Percentiles rank a stretch among this genome's conserved stretches.
Conservation (phyloP, 2,797 vertebrate species). For the Cossypha dichroa region DNA sequence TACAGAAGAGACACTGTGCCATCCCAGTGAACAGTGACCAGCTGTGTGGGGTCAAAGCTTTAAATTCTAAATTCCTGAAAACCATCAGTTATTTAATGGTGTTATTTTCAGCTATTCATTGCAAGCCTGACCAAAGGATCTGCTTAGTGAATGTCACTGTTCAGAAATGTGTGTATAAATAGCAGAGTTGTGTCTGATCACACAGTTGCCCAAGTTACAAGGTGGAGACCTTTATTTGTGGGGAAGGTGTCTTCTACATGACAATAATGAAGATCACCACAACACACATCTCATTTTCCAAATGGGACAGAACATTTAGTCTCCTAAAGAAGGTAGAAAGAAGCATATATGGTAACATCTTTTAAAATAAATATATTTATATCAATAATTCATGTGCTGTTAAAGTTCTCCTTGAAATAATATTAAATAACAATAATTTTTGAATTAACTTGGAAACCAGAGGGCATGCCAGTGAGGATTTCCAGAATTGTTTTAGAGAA, state of each 20-base stretch:
- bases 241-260: neutral
- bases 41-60: neutral
- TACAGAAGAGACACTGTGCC: neutral
- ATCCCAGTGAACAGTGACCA: neutral
- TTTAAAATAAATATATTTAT: neutral
- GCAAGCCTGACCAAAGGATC: neutral
- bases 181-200: neutral
- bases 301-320: neutral
- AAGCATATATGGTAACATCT: neutral
- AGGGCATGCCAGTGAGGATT: neutral
- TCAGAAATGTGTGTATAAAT: neutral
- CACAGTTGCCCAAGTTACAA: neutral
- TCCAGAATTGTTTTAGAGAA: neutral
- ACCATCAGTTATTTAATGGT: neutral
- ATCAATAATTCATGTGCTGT: neutral
- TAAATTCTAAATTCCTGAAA: neutral
- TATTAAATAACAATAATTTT: neutral
- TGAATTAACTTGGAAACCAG: neutral
- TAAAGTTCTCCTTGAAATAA: neutral
- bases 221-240: neutral
- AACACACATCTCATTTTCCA: neutral
- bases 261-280: neutral
- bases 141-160: neutral
- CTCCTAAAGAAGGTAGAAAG: neutral
- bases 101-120: neutral